Percentiles rank a stretch among this genome's conserved stretches.
These are phyloP conservation scores for Manis crassicaudata DNA, from an alignment of 2,797 vertebrate species.

Conservation along the genomic window DNA sequence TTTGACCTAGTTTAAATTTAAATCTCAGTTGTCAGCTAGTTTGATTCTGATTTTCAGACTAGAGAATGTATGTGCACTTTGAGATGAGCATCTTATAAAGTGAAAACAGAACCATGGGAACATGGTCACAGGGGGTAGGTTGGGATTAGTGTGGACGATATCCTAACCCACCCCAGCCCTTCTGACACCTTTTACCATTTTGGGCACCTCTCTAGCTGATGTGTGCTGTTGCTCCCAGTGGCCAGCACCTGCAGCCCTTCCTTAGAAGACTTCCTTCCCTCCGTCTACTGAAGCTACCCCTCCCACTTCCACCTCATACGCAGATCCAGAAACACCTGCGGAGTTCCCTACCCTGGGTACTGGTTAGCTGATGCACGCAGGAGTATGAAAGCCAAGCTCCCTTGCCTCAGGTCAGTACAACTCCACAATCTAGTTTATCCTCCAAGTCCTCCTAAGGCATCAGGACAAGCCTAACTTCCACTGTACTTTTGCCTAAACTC, in stretches of 20 bases:
- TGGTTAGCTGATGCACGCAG: background rate
- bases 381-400: background rate
- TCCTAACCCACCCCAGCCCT: fast-evolving
- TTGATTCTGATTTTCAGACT: background rate
- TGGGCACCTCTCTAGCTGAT: background rate
- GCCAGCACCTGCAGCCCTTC: background rate
- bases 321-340: background rate
- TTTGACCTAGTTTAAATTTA: background rate
- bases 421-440: background rate
- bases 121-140: background rate
- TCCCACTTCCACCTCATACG: background rate
- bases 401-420: background rate
- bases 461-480: background rate
- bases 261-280: background rate
- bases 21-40: background rate
- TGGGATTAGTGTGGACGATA: background rate
- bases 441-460: background rate
- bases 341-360: background rate
- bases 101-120: background rate
- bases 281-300: background rate
- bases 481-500: background rate
- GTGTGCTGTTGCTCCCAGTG: background rate
- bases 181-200: background rate
- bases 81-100: background rate
- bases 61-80: background rate